Conservation (phyloP, 2,797 vertebrate species). For the Psittacula echo region DNA sequence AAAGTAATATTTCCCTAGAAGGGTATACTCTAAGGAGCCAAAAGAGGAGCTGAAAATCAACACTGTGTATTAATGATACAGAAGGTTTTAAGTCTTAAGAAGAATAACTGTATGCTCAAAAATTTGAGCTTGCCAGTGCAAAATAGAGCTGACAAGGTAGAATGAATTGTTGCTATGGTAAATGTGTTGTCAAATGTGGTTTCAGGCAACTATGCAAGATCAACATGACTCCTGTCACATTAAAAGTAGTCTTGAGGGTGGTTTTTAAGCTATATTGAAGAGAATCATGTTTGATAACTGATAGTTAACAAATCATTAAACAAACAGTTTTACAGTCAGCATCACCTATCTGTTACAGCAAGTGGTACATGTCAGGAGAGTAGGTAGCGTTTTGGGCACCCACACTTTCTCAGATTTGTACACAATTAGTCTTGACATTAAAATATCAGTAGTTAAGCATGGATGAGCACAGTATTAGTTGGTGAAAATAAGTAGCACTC, state of each 20-base stretch:
- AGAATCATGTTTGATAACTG: background rate
- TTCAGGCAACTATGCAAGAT: background rate
- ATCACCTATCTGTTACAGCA: background rate
- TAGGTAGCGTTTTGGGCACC: background rate
- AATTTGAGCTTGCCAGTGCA: conserved; percentile 54
- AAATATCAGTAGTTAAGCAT: background rate
- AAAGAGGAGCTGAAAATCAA: background rate
- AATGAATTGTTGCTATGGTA: background rate
- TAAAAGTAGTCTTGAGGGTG: background rate
- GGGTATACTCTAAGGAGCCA: background rate
- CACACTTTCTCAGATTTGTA: background rate
- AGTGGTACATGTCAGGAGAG: background rate
- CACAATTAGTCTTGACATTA: background rate
- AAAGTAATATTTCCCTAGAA: background rate
- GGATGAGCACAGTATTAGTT: background rate
- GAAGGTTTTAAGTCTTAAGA: conserved; percentile 26
- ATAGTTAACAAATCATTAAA: background rate
- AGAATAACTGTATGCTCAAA: conserved; percentile 36
- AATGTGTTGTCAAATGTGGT: background rate
- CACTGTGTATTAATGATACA: conserved; percentile 15
- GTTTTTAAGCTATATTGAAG: background rate
- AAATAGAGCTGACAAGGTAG: conserved; percentile 53
- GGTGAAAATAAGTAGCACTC: background rate
- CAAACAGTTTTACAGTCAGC: background rate
- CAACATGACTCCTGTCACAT: background rate